Evolutionary conservation across 2,797 vertebrate species (phyloP), one percentile per base, ranked within the genome.

Genomic region (Knipowitschia caucasica): DNA sequence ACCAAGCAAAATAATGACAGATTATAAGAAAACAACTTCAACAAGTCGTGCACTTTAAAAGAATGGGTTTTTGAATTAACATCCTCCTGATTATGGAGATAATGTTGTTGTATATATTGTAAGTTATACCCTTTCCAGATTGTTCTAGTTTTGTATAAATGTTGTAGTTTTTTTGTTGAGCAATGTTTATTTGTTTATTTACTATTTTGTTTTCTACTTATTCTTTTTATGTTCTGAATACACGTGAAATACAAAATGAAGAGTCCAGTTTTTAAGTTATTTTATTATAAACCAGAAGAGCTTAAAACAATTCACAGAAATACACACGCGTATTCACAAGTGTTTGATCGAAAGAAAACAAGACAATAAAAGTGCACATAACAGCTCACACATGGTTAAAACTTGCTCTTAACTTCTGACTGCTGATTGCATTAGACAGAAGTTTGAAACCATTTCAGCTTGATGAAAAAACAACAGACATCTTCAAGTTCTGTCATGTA

Each of bases 221-320:
- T 15, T 25, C 4, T 25, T 1, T 15, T 10, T 7, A 26, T 44
- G n/a, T 44, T 44, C 26, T 15, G n/a, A n/a, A n/a, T n/a, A n/a
- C n/a, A n/a, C n/a, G n/a, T n/a, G n/a, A n/a, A n/a, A n/a, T n/a
- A n/a, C n/a, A n/a, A n/a, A n/a, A 38, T 9, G 3, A 38, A 18
- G n/a, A 4, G 7, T 8, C 35, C 1, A 5, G 17, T 43, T 25
- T 43, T 24, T 3, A 23, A 42, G 46, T 57, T 29, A 55, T 23
- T 40, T 47, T 15, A 39, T 54, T 30, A 56, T 4, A 64, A 78
- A 61, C 50, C 45, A 57, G 43, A n/a, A 39, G 39, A 34, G 30
- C 47, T 49, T 62, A 30, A 53, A 56, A 62, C 67, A 60, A 44
- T 43, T 61, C 39, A 60, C 51, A 64, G 53, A 64, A 14, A 42